Conservation (phyloP, 2,888 invertebrate species). For the Poecilus cupreus region DNA sequence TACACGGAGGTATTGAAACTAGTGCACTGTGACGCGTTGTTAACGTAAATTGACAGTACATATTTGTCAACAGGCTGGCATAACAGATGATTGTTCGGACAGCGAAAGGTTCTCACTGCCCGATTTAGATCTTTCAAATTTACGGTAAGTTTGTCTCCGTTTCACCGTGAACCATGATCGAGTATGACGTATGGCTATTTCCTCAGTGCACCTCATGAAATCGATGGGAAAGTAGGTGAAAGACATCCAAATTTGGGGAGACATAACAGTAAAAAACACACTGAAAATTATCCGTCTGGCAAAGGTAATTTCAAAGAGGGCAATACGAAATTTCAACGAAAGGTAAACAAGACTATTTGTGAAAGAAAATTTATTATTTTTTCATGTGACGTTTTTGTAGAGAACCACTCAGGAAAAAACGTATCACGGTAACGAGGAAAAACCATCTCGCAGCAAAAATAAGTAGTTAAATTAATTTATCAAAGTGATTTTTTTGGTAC, state of each 20-base stretch:
- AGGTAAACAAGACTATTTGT: neutral
- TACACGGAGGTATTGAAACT: slow-evolving; percentile 37
- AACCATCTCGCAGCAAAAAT: slow-evolving; percentile 1
- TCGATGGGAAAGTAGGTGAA: slow-evolving; percentile 24
- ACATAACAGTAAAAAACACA: neutral
- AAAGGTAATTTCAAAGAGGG: slow-evolving; percentile 19
- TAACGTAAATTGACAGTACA: slow-evolving; percentile 53
- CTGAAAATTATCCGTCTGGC: slow-evolving; percentile 27
- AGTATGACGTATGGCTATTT: too few relatives aligned
- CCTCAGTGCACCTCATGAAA: slow-evolving; percentile 17
- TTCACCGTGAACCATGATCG: neutral
- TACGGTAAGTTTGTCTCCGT: slow-evolving; percentile 66
- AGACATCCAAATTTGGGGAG: slow-evolving; percentile 49
- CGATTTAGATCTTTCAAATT: slow-evolving; percentile 70
- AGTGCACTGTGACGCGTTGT: slow-evolving; percentile 36
- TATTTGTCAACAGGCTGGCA: slow-evolving; percentile 58
- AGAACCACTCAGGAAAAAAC: neutral
- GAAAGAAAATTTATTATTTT: neutral
- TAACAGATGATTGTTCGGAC: slow-evolving; percentile 64
- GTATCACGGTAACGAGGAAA: slow-evolving; percentile 1
- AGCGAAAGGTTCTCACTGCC: slow-evolving; percentile 68
- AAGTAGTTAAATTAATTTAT: slow-evolving; percentile 2
- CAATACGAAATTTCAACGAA: neutral
- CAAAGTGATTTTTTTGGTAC: neutral
- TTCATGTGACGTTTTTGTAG: neutral